Percentiles rank a stretch among this genome's conserved stretches.
These are phyloP conservation scores for Oreotrochilus melanogaster DNA, from an alignment of 2,113 vertebrate species.

Conservation along the genomic window DNA sequence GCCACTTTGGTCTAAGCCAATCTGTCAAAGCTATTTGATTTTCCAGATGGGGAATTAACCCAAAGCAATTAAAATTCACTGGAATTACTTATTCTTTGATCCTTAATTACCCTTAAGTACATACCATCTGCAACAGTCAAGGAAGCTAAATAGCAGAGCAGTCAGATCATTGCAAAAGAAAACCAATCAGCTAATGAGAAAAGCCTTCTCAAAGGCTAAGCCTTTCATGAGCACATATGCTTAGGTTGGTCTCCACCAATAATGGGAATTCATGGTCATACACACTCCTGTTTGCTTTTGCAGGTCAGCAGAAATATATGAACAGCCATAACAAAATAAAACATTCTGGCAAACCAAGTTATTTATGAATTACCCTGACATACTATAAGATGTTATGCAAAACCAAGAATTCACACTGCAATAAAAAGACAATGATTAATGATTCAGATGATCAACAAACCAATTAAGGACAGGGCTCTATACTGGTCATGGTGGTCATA, in stretches of 20 bases:
- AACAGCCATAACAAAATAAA: background rate
- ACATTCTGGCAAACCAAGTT: background rate
- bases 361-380: background rate
- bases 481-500: background rate
- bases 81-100: slow-evolving; percentile 2
- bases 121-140: slow-evolving; percentile 19
- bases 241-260: background rate
- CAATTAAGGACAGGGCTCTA: background rate
- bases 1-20: background rate
- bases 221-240: background rate
- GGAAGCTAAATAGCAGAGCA: slow-evolving; percentile 8
- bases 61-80: background rate
- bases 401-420: background rate
- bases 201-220: background rate
- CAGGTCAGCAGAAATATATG: background rate
- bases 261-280: background rate
- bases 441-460: background rate
- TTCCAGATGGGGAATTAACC: background rate
- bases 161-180: background rate
- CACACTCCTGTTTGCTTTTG: background rate
- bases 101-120: slow-evolving; percentile 4
- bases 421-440: background rate
- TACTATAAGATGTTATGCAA: background rate
- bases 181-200: background rate
- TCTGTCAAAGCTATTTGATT: background rate